These are phyloP conservation scores for Paralvinella palmiformis DNA, from an alignment of 1,140 invertebrate genomes.

Conservation along the genomic window DNA sequence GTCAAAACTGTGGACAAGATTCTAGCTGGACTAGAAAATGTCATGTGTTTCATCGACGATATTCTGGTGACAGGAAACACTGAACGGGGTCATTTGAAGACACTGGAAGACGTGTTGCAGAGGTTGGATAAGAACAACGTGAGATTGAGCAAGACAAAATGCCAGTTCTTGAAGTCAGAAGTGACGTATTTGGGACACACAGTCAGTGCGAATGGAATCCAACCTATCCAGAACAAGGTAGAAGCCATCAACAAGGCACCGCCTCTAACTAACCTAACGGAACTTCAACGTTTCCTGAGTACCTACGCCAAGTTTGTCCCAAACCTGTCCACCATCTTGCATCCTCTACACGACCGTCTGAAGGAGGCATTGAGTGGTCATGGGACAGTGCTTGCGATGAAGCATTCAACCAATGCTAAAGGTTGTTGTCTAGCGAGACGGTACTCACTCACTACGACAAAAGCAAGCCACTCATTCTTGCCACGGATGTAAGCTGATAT, in stretches of 20 bases:
- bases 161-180: not conserved
- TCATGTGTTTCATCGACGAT: too few relatives aligned
- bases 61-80: slow-evolving; percentile 6
- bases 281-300: not conserved
- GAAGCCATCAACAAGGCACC: too few relatives aligned
- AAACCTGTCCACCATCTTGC: not conserved
- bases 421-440: slow-evolving; percentile 4
- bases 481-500: too few relatives aligned
- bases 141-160: not conserved
- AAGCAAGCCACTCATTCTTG: slow-evolving; percentile 2
- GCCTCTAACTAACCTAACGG: not conserved
- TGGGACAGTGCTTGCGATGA: not conserved
- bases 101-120: slow-evolving; percentile 2
- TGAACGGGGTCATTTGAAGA: not conserved
- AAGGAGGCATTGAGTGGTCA: not conserved
- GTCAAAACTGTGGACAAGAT: too few relatives aligned
- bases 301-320: not conserved
- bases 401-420: slow-evolving; percentile 1
- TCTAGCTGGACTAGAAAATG: too few relatives aligned
- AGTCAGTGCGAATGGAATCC: slow-evolving; percentile 3
- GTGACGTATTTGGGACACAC: not conserved
- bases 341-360: not conserved
- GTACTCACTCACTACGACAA: not conserved
- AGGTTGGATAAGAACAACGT: slow-evolving; percentile 4
- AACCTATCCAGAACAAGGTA: too few relatives aligned